A percentile compares a stretch with the other conserved stretches of the same genome.
phyloP scores from a whole-genome alignment of 2,113 vertebrate genomes.

The Fregetta grallaria region DNA sequence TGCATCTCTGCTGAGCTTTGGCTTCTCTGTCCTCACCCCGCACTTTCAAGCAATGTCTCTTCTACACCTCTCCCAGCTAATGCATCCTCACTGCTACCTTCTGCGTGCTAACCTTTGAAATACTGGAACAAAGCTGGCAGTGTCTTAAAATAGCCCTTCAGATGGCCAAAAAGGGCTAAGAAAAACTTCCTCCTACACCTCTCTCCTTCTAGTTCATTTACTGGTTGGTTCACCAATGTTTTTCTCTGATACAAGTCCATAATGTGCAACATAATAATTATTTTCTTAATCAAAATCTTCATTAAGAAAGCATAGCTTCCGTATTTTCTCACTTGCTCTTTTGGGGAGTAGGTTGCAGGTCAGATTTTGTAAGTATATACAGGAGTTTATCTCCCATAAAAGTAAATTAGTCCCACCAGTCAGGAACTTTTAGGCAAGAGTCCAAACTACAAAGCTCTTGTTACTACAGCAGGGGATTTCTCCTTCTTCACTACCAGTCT shows the following conservation, averaged over 20 bases:
- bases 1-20: neutral
- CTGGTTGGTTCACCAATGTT: neutral
- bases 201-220: neutral
- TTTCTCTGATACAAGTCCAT: neutral
- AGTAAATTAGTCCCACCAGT: neutral
- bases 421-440: neutral
- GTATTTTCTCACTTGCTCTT: neutral
- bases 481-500: neutral
- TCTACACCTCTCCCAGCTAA: neutral
- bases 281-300: neutral
- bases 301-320: neutral
- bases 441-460: neutral
- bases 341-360: neutral
- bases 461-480: neutral
- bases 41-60: neutral
- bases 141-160: neutral
- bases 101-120: neutral
- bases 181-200: neutral
- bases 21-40: neutral
- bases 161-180: neutral
- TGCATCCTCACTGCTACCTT: neutral
- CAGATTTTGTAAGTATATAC: neutral
- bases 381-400: neutral
- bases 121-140: neutral
- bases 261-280: rapidly evolving